phyloP scores from a whole-genome alignment of 2,113 vertebrate genomes.

The Panurus biarmicus region DNA sequence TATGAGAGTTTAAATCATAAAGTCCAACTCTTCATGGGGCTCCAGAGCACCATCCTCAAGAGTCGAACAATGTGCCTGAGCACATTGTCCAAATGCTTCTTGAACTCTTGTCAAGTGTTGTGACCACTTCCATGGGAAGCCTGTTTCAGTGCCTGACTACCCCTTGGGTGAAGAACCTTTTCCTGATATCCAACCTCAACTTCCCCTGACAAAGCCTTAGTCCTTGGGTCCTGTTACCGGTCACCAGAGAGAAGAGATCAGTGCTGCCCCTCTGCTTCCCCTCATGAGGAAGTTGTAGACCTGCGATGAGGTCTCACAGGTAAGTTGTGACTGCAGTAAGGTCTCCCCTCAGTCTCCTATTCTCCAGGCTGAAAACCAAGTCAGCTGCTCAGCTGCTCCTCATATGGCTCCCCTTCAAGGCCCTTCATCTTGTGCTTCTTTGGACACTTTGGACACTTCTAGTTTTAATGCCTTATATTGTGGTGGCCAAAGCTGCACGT shows the following conservation, averaged over 20 bases:
- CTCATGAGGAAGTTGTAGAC: no score
- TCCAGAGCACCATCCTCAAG: neutral
- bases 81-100: neutral
- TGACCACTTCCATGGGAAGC: neutral
- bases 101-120: neutral
- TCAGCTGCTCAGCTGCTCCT: neutral
- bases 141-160: no score
- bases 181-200: no score
- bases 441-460: neutral
- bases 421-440: neutral
- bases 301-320: no score
- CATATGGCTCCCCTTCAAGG: neutral
- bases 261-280: no score
- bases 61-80: no score
- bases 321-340: neutral
- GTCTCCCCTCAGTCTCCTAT: neutral
- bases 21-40: no score
- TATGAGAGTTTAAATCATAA: no score
- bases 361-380: neutral
- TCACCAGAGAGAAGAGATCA: no score
- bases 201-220: no score
- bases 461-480: neutral
- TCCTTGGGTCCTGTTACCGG: no score
- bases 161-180: no score
- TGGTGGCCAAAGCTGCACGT: neutral